These are phyloP conservation scores for Pachycephus smyrnensis DNA, from an alignment of 2,888 invertebrate species.

Conservation along the genomic window DNA sequence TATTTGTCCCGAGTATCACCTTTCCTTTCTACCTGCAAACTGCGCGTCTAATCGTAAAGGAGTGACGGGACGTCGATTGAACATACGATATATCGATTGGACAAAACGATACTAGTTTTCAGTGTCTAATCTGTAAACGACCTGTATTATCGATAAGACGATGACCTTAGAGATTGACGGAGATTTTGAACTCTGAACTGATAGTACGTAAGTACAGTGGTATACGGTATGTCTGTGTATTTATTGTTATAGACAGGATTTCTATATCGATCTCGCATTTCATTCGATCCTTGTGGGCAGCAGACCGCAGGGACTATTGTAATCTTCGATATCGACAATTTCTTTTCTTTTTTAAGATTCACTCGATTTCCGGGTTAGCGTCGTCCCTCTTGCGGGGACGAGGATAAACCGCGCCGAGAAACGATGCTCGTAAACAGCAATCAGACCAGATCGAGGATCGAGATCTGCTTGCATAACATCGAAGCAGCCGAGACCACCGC, in stretches of 20 bases:
- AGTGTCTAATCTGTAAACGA: too few species aligned
- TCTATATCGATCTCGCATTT: background rate
- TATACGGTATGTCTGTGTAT: background rate
- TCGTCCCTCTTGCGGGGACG: constrained; percentile 35
- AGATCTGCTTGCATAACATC: constrained; percentile 52
- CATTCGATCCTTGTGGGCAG: background rate
- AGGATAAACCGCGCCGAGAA: constrained; percentile 46
- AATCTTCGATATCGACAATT: constrained; percentile 21
- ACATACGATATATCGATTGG: too few species aligned
- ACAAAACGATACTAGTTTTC: too few species aligned
- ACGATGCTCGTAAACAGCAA: constrained; percentile 56
- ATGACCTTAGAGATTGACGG: too few species aligned
- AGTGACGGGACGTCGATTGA: too few species aligned
- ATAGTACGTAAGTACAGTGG: too few species aligned
- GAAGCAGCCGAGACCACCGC: constrained; percentile 32
- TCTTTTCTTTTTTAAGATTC: constrained; percentile 11
- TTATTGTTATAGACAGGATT: background rate
- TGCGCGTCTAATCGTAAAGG: too few species aligned
- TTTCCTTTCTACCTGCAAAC: too few species aligned
- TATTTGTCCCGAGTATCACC: too few species aligned
- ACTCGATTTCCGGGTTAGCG: constrained; percentile 39
- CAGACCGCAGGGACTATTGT: constrained; percentile 10
- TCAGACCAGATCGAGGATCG: constrained; percentile 54
- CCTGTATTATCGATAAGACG: too few species aligned
- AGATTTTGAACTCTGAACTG: too few species aligned